Evolutionary conservation across 2,113 vertebrate genomes (phyloP).

Genomic region (Pionites leucogaster): DNA sequence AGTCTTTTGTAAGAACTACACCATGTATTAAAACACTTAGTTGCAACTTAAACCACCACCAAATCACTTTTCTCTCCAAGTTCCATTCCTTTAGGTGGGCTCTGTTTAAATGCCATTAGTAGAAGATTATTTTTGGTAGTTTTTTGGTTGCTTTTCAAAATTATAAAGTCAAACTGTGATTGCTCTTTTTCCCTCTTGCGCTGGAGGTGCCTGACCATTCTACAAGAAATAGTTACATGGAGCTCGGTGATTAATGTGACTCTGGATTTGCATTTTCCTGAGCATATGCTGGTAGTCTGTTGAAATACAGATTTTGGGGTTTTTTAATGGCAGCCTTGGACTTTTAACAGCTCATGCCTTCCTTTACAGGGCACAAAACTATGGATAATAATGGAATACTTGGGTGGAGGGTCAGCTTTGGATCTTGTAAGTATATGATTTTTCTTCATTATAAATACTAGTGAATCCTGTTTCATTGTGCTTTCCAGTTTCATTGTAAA

Average conservation of each 20-base stretch:
- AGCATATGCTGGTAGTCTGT: neutral
- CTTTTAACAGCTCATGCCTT: neutral
- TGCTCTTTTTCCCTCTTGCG: neutral
- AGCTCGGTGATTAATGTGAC: neutral
- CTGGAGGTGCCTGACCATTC: neutral
- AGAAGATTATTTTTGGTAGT: neutral
- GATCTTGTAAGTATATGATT: conserved; percentile 74
- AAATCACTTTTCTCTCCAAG: neutral
- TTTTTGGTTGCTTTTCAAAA: neutral
- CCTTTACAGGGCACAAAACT: conserved; percentile 72
- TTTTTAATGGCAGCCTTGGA: neutral
- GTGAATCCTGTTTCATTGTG: neutral
- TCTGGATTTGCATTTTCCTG: neutral
- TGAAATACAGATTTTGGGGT: neutral
- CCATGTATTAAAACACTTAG: neutral
- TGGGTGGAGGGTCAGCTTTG: conserved; percentile 81
- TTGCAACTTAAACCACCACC: neutral
- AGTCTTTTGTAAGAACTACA: neutral
- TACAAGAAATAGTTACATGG: neutral
- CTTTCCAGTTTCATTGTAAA: neutral
- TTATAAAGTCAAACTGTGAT: neutral
- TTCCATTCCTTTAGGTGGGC: neutral
- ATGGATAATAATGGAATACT: conserved; percentile 86
- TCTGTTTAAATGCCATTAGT: neutral
- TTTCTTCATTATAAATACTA: neutral